Base-by-base conservation (phyloP, 2,113 vertebrate genomes). In the Elephantulus edwardii region DNA sequence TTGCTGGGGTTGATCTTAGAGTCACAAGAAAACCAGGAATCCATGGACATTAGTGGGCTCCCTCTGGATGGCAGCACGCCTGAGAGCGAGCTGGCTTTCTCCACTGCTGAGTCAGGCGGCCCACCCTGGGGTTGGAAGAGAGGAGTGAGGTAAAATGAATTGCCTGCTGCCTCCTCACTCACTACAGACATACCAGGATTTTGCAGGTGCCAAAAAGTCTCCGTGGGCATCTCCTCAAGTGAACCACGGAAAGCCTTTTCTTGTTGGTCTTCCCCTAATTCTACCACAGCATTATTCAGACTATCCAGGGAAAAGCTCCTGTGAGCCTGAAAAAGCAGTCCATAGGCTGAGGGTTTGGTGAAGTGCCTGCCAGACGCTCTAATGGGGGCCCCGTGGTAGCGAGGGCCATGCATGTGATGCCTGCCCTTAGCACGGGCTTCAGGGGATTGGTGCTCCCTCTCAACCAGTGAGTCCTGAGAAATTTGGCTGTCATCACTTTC, bases 401-500 rank as follows among this genome's bases (percentile, higher is more conserved):
- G 83, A 52, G 48, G 60, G 84, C 88, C 60, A 20, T 71, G 70
- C 30, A 12, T 35, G 5, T 4, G 46, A 9, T 54, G 75, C 24
- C 4, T 72, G 38, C 2, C 33, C 62, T 40, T 33, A 5, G n/a
- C 40, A 13, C 71, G 75, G 70, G 81, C 44, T 52, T 87, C 96
- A 74, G 95, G 95, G 20, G 76, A 84, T 87, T 94, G 94, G 50
- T 91, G 95, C 74, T 94, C 92, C 78, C 96, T 97, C 92, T 97
- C 96, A 79, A 90, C 93, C 85, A 99, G 93, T 8, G 98, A 99
- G 93, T 99, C 99, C 95, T 98, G 98, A 44, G 99, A 99, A 97
- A 99, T 98, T 91, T 98, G 98, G 95, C 98, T 99, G 92, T 98
- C 97, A 68, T 98, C 98, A 0, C 98, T 99, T 88, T 99, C 98